phyloP scores from a whole-genome alignment of 2,797 vertebrate genomes.

The Microctenopoma steveboyesi region DNA sequence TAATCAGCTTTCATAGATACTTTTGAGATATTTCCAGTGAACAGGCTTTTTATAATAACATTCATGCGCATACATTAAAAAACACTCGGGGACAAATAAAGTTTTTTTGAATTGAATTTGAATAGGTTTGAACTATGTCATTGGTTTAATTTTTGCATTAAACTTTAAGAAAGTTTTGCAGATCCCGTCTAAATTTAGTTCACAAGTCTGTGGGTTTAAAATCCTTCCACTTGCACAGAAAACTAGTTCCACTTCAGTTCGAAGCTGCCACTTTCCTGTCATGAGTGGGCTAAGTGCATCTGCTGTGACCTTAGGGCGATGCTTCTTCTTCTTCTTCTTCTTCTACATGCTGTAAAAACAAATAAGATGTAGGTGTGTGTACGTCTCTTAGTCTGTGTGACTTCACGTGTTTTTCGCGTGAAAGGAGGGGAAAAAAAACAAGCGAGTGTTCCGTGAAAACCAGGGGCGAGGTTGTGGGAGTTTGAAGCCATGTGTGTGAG shows the following conservation, averaged over 20 bases:
- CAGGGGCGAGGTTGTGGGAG: constrained; percentile 47
- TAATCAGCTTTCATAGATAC: not conserved
- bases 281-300: not conserved
- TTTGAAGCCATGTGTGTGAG: constrained; percentile 65
- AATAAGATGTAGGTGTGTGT: not conserved
- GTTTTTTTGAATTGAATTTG: too few relatives aligned
- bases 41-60: not conserved
- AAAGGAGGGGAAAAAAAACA: not conserved
- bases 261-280: constrained; percentile 16
- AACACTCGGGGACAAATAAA: too few relatives aligned
- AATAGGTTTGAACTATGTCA: not conserved
- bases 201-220: not conserved
- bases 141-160: not conserved
- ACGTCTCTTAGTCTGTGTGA: not conserved
- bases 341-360: not conserved
- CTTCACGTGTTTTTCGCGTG: constrained; percentile 5
- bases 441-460: constrained; percentile 30
- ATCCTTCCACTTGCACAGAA: constrained; percentile 2
- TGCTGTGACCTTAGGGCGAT: constrained; percentile 19
- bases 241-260: constrained; percentile 4
- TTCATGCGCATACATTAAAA: too few relatives aligned
- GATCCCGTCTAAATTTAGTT: constrained; percentile 1
- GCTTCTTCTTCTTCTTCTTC: not conserved
- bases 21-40: not conserved
- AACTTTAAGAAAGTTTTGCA: not conserved